Evolutionary conservation across 2,113 vertebrate species (phyloP).

Genomic region (Ursus arctos): DNA sequence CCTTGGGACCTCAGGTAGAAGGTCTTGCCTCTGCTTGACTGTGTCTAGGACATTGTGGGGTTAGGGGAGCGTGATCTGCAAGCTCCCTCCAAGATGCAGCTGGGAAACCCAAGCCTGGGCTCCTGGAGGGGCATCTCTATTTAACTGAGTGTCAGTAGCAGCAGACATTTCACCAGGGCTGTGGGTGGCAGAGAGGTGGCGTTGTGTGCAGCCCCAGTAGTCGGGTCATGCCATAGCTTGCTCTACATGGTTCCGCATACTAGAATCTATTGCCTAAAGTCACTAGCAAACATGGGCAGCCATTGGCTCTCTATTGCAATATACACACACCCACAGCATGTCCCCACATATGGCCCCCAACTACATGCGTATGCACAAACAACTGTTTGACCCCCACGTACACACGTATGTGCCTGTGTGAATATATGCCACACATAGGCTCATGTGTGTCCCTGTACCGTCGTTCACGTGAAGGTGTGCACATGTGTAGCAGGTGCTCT

Average conservation of each 20-base stretch:
- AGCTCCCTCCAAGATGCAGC: neutral
- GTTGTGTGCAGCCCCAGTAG: neutral
- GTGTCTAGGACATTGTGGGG: neutral
- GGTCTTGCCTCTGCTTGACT: neutral
- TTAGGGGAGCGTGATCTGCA: neutral
- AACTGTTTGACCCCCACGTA: neutral
- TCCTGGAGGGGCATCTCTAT: neutral
- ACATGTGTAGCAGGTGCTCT: neutral
- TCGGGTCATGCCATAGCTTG: too few relatives aligned
- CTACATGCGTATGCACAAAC: neutral
- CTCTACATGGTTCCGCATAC: rapidly evolving
- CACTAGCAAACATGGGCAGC: neutral
- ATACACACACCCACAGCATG: neutral
- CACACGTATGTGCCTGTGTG: neutral
- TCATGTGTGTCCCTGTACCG: neutral
- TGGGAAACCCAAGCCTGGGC: neutral
- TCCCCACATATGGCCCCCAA: neutral
- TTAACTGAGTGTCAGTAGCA: neutral
- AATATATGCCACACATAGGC: neutral
- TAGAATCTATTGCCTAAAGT: neutral
- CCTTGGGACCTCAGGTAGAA: neutral
- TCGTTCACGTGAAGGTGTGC: neutral
- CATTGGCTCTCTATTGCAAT: neutral
- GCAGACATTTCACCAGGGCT: neutral
- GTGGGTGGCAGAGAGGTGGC: neutral